phyloP scores from a whole-genome alignment of 2,113 vertebrate genomes.

The Pantherophis guttatus region DNA sequence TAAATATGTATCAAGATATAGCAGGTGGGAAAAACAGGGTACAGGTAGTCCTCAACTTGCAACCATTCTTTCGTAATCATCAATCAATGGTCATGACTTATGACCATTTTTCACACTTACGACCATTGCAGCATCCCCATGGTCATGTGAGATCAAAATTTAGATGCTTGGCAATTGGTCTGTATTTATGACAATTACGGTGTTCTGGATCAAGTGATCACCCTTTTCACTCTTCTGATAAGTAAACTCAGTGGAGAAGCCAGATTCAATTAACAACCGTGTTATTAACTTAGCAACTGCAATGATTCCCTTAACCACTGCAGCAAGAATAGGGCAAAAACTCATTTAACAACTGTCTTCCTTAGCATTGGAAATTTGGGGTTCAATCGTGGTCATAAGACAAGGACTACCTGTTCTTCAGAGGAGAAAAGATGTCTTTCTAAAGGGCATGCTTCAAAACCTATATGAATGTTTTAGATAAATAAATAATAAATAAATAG shows the following conservation, averaged over 20 bases:
- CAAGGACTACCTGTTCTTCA: background rate
- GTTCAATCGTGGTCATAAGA: background rate
- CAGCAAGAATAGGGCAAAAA: background rate
- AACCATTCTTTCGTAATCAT: background rate
- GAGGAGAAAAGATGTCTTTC: background rate
- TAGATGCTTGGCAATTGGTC: too few species aligned
- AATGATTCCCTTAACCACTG: background rate
- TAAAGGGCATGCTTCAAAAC: background rate
- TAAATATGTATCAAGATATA: background rate
- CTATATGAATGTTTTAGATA: background rate
- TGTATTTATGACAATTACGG: too few species aligned
- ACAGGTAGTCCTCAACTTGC: background rate
- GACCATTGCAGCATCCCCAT: too few species aligned
- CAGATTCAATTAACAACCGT: background rate
- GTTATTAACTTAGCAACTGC: background rate
- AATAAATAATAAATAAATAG: background rate
- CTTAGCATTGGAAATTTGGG: background rate
- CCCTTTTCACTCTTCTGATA: background rate
- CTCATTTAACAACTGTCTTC: background rate
- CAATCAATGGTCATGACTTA: too few species aligned
- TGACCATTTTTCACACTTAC: too few species aligned
- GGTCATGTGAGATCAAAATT: too few species aligned
- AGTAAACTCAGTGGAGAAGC: background rate
- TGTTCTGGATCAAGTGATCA: background rate
- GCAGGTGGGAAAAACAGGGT: background rate